Base-by-base conservation (phyloP, 2,113 vertebrate species). In the Nesoenas mayeri region DNA sequence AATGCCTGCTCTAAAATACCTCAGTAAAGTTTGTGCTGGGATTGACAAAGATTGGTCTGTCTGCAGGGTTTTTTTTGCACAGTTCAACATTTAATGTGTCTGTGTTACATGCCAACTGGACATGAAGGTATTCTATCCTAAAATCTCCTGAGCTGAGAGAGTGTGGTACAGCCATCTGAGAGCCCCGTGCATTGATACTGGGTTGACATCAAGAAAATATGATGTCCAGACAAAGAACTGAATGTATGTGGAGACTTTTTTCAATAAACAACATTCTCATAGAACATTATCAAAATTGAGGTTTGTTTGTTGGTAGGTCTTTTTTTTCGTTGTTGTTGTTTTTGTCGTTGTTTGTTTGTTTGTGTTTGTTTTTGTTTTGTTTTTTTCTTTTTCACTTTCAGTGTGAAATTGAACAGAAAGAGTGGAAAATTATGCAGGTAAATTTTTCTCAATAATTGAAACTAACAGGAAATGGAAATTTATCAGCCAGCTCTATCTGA, bases 1-100 rank as follows among this genome's bases (percentile, higher is more conserved):
- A 96, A 96, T 74, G 72, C 48, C 73, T 74, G 64, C 34, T 86
- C 53, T 78, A 89, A 93, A 96, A 93, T 19, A 64, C 53, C 61
- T 91, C 48, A 17, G 53, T 21, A 64, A 74, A 81, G 42, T 84
- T 91, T 91, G 34, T 42, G 36, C 65, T 92, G 57, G 57, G 38
- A 53, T 50, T 89, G 80, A 91, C 84, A 92, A 91, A 93, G 69
- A 36, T 58, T 89, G 69, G 48, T 79, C 44, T 84, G 85, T 91
- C 60, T 92, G 32, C 38, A 74, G 58, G 7, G 9, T 38, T 40
- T 79, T 56, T 91, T 65, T 61, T 38, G 15, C 51, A 60, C 14
- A 64, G 65, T 20, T 92, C 51, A 71, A 56, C 12, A 40, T 74
- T 87, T 81, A 64, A 36, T 40, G 38, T 72, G 20, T 26, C 47